Conservation (phyloP, 2,113 vertebrate genomes). For the Phaethornis superciliosus region DNA sequence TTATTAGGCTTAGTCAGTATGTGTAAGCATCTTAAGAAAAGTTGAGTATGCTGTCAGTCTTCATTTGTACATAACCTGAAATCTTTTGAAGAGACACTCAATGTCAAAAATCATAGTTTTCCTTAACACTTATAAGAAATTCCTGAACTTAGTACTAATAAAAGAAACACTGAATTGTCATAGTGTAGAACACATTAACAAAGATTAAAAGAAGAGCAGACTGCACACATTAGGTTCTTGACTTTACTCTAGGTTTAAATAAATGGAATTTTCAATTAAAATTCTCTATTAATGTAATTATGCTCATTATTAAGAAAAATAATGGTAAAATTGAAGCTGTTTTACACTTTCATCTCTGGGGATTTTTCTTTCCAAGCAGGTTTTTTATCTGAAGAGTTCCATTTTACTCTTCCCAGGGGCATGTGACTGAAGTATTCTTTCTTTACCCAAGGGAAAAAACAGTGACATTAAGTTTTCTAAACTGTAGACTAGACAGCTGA, state of each 20-base stretch:
- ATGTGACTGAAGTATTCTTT: conserved; percentile 6
- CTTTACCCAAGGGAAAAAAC: background rate
- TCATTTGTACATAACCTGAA: background rate
- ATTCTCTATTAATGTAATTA: background rate
- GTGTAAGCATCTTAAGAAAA: background rate
- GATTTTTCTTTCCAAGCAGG: background rate
- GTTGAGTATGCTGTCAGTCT: background rate
- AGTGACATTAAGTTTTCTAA: background rate
- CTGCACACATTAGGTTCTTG: background rate
- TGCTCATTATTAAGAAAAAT: conserved; percentile 22
- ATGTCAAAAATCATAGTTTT: background rate
- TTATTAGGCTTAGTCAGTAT: background rate
- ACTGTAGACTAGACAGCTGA: background rate
- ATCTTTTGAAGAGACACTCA: background rate
- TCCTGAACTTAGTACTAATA: background rate
- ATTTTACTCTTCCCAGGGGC: background rate
- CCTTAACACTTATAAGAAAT: background rate
- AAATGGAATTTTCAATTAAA: conserved; percentile 9
- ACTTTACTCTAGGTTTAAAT: conserved; percentile 32
- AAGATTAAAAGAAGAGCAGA: background rate
- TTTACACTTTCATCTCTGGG: background rate
- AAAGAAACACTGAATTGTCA: background rate
- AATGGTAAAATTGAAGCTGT: conserved; percentile 10
- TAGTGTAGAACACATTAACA: background rate
- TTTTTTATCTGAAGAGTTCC: background rate